Evolutionary conservation across 2,888 invertebrate species (phyloP), one percentile per base, ranked within the genome.

Genomic region (Corbicula japonica): DNA sequence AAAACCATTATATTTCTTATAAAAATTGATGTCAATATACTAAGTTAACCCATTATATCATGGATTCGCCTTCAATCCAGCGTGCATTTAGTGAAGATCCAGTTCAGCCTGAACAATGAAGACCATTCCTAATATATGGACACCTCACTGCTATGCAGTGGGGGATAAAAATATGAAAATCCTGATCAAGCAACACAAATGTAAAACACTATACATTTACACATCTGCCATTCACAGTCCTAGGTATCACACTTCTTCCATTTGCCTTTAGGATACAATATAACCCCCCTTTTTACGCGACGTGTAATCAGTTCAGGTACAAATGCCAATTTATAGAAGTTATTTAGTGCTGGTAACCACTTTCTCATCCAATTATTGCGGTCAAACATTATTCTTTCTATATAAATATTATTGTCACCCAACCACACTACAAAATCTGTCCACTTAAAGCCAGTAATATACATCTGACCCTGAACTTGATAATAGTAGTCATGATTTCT

Each of bases 401-500:
- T 32, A n/a, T 41, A 48, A 15, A 70, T n/a, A 5, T 18, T 15
- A 21, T 61, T 41, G 15, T 56, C 46, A 35, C 61, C 65, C 18
- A 50, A 50, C 66, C 62, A 65, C 34, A 71, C 65, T 32, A 65
- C 63, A 65, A 63, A 76, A 23, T 71, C 61, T 41, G 61, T 46
- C 71, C 38, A 71, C 61, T 61, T 34, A 15, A 71, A 32, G 10
- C 61, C 70, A 32, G 61, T 38, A 26, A 61, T 61, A 61, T 46
- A 71, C 60, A 61, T 71, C 28, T 71, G 71, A n/a, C 71, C 71
- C 26, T 71, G 71, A 23, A 71, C 28, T 52, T 71, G 71, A 48
- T 46, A 30, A 23, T 34, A 70, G 32, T 70, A 70, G 60, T 60
- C 50, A 60, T 70, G 70, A n/a, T 44, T 44, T 28, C 28, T n/a